Evolutionary conservation across 2,888 invertebrate species (phyloP), one percentile per base, ranked within the genome.

Genomic region (Macrosiphum euphorbiae): DNA sequence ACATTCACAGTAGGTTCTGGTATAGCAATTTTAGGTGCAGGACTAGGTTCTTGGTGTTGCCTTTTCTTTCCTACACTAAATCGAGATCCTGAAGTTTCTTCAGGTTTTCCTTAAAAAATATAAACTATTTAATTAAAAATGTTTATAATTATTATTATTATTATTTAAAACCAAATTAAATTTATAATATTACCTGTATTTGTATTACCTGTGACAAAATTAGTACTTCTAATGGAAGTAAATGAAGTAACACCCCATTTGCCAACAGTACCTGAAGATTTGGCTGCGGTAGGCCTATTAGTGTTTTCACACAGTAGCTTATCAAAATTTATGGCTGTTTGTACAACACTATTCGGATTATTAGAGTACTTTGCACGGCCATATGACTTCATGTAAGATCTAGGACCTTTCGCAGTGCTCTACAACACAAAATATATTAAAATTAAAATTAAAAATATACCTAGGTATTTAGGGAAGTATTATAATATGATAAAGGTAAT

Each of bases 211-310:
- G 95, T 94, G 50, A 95, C 95, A 91, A 95, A 95, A 67, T 91
- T 97, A 97, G 95, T 97, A 95, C 97, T 98, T 95, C 98, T 97
- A 95, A 98, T 98, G 8, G 98, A 98, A 50, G 98, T 98, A 96
- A 98, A 98, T 95, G 98, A 98, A 95, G 98, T 98, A 96, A 98
- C 98, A 95, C 98, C 98, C 98, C 98, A 99, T 96, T 98, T 98
- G 95, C 98, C 98, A 95, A 98, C 98, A 61, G 98, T 98, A 95
- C 98, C 98, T 95, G 98, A 98, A 58, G 98, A 98, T 95, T 98
- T 97, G 92, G 98, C 98, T 94, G 98, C 98, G 92, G 98, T 97
- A 20, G 98, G 98, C 95, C 98, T 97, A 96, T 98, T 98, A 96
- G 97, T 98, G 96, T 98, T 98, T 95, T 97, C 97, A 96, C 98